These are phyloP conservation scores for Euschistus heros DNA, from an alignment of 1,140 invertebrate species.

Conservation along the genomic window DNA sequence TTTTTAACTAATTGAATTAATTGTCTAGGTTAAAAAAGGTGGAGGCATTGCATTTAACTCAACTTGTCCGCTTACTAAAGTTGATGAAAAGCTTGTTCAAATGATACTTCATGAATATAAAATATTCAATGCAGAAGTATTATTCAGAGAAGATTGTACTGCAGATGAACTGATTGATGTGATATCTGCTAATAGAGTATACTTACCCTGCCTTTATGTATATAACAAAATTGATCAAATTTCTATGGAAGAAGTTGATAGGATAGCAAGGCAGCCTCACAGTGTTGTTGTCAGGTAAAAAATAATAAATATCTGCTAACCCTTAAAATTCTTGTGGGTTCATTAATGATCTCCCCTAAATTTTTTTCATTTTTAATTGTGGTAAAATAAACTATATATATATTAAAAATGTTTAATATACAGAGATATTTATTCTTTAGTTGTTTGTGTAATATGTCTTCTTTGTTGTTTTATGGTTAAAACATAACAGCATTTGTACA, in stretches of 20 bases:
- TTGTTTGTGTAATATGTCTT: too few relatives aligned
- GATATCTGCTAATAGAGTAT: conserved; percentile 94
- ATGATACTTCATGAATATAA: conserved; percentile 98
- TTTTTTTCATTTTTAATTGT: too few relatives aligned
- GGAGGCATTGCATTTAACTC: conserved; percentile 99
- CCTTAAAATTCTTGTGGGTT: too few relatives aligned
- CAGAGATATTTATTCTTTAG: too few relatives aligned
- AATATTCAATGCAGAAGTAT: conserved; percentile 95
- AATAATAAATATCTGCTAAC: too few relatives aligned
- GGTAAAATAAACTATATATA: too few relatives aligned
- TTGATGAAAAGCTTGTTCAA: conserved; percentile 96
- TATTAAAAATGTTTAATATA: too few relatives aligned
- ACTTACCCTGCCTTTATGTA: conserved; percentile 94
- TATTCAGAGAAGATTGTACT: conserved; percentile 92
- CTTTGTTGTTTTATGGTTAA: too few relatives aligned
- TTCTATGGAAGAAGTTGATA: conserved; percentile 96
- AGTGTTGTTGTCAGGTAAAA: conserved; percentile 87
- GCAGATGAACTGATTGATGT: conserved; percentile 98
- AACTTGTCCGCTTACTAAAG: conserved; percentile 83
- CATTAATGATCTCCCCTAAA: too few relatives aligned
- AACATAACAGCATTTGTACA: too few relatives aligned
- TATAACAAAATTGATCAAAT: conserved; percentile 99
- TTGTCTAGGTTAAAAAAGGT: conserved; percentile 76
- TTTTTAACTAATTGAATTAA: not conserved
- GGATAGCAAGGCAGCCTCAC: conserved; percentile 79